Evolutionary conservation across 2,113 vertebrate genomes (phyloP).

Genomic region (Anarrhichthys ocellatus): DNA sequence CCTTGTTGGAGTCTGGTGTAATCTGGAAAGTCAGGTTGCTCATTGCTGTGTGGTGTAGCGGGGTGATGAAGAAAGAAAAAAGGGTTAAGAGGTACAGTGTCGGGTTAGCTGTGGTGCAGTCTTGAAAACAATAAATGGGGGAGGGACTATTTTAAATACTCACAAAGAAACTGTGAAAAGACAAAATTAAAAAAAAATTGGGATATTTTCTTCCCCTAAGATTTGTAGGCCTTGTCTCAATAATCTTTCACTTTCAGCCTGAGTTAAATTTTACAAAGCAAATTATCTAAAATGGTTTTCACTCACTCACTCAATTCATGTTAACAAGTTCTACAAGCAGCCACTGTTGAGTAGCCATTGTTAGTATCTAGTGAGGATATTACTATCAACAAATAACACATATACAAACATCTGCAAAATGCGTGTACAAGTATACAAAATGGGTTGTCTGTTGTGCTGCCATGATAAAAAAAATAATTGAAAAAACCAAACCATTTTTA

Average conservation of each 20-base stretch:
- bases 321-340: neutral
- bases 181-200: neutral
- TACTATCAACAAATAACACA: neutral
- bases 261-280: neutral
- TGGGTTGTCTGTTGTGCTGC: neutral
- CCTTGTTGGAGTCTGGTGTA: slow-evolving; percentile 97
- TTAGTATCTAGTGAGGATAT: neutral
- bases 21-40: slow-evolving; percentile 97
- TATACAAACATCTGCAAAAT: neutral
- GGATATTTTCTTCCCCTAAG: neutral
- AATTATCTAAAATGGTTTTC: neutral
- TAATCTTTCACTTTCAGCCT: neutral
- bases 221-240: neutral
- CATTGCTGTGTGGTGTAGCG: slow-evolving; percentile 84
- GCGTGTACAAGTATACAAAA: neutral
- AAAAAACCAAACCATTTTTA: neutral
- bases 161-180: neutral
- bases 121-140: neutral
- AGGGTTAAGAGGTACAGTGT: neutral
- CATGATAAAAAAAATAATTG: neutral
- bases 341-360: neutral
- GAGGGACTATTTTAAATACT: neutral
- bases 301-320: neutral
- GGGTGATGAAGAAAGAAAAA: slow-evolving; percentile 1
- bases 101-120: neutral